Conservation (phyloP, 2,113 vertebrate species). For the Malurus cyaneus region DNA sequence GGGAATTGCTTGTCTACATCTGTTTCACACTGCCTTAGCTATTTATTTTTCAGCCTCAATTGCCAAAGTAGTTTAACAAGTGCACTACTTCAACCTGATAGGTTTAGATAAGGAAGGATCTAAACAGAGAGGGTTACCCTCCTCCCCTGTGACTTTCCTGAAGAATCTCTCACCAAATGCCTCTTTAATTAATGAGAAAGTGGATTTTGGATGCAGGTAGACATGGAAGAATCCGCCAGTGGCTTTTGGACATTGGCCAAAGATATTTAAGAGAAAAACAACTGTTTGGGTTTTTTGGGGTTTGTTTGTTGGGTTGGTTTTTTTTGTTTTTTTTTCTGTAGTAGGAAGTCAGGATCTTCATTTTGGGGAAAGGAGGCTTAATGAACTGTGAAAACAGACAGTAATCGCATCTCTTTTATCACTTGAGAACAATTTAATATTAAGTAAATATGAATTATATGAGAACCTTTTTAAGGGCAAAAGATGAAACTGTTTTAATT, state of each 20-base stretch:
- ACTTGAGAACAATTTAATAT: background rate
- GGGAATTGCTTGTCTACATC: background rate
- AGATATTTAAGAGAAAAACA: background rate
- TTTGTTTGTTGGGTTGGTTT: background rate
- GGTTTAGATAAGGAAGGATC: background rate
- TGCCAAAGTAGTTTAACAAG: background rate
- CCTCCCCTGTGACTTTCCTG: background rate
- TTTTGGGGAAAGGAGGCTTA: background rate
- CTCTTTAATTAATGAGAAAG: background rate
- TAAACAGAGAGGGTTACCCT: background rate
- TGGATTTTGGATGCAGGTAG: background rate
- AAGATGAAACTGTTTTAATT: background rate
- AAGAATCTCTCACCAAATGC: background rate
- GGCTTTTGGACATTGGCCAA: background rate
- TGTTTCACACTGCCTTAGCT: background rate
- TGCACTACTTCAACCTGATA: background rate
- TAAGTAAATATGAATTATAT: background rate
- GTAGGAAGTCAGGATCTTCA: background rate
- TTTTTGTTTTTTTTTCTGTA: background rate
- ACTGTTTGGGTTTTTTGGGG: background rate
- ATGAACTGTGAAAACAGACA: background rate
- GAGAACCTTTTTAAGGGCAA: background rate
- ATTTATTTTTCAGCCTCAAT: background rate
- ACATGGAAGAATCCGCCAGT: background rate
- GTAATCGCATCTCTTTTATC: background rate